These are phyloP conservation scores for Habrosyne pyritoides DNA, from an alignment of 2,888 invertebrate genomes.

Conservation along the genomic window DNA sequence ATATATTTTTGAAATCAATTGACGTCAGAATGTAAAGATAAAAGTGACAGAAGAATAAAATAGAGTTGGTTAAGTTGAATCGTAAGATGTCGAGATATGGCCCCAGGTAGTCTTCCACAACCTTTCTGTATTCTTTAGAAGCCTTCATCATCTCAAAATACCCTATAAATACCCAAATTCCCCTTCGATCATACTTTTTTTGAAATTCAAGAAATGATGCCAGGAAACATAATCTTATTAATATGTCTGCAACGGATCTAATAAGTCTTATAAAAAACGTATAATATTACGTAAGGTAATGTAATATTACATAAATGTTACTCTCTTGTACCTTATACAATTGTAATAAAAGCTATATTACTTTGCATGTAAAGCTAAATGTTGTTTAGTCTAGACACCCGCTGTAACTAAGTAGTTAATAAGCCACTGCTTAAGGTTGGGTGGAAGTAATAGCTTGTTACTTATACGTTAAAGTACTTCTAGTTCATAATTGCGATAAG, in stretches of 20 bases:
- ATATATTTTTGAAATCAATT: too few relatives aligned
- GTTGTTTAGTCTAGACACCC: conserved; percentile 7
- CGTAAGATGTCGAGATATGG: too few relatives aligned
- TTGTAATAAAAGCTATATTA: conserved; percentile 1
- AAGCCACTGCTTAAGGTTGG: not conserved
- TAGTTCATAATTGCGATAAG: not conserved
- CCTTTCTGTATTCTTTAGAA: too few relatives aligned
- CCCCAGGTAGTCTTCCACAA: too few relatives aligned
- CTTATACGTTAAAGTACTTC: not conserved
- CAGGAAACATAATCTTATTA: not conserved
- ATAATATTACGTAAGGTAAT: not conserved
- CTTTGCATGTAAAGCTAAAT: not conserved
- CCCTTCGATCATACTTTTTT: too few relatives aligned
- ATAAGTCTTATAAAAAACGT: not conserved
- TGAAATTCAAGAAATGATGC: not conserved
- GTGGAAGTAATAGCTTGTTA: conserved; percentile 1
- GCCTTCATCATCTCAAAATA: too few relatives aligned
- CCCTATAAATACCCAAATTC: too few relatives aligned
- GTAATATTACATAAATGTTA: not conserved
- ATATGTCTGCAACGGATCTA: not conserved
- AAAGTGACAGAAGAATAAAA: too few relatives aligned
- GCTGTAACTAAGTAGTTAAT: conserved; percentile 3
- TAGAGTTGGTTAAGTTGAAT: too few relatives aligned
- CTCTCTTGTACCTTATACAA: not conserved
- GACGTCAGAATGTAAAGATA: too few relatives aligned